Evolutionary conservation across 2,888 invertebrate genomes (phyloP).

Genomic region (Synanthedon formicaeformis): DNA sequence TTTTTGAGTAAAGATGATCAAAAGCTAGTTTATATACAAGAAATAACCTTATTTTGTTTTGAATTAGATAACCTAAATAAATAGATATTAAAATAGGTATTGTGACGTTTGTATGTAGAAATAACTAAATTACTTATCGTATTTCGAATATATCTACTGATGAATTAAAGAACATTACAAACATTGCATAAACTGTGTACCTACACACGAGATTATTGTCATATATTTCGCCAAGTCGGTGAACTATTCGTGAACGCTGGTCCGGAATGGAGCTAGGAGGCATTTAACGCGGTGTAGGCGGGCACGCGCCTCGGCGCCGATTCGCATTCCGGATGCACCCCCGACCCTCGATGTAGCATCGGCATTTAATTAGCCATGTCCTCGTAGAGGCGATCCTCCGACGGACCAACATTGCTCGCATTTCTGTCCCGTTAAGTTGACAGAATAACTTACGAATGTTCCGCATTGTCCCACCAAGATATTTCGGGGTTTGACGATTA

Average conservation of each 20-base stretch:
- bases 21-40: too few relatives aligned
- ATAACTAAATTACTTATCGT: too few relatives aligned
- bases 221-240: constrained; percentile 29
- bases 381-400: constrained; percentile 34
- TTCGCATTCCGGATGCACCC: constrained; percentile 44
- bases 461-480: constrained; percentile 23
- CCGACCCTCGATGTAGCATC: constrained; percentile 33
- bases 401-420: constrained; percentile 43
- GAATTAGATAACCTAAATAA: too few relatives aligned
- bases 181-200: constrained; percentile 2
- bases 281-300: constrained; percentile 36
- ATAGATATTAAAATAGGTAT: too few relatives aligned
- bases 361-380: constrained; percentile 70
- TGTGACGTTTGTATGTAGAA: too few relatives aligned
- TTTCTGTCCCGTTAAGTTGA: constrained; percentile 46
- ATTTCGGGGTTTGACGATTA: constrained; percentile 2
- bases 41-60: too few relatives aligned
- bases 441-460: constrained; percentile 45
- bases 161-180: too few relatives aligned
- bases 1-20: too few relatives aligned
- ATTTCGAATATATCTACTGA: too few relatives aligned
- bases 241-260: constrained; percentile 48
- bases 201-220: constrained; percentile 1
- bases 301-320: constrained; percentile 26
- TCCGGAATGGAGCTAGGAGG: constrained; percentile 19